Evolutionary conservation across 2,888 invertebrate genomes (phyloP), one percentile per base, ranked within the genome.

Genomic region (Agrypnus murinus): DNA sequence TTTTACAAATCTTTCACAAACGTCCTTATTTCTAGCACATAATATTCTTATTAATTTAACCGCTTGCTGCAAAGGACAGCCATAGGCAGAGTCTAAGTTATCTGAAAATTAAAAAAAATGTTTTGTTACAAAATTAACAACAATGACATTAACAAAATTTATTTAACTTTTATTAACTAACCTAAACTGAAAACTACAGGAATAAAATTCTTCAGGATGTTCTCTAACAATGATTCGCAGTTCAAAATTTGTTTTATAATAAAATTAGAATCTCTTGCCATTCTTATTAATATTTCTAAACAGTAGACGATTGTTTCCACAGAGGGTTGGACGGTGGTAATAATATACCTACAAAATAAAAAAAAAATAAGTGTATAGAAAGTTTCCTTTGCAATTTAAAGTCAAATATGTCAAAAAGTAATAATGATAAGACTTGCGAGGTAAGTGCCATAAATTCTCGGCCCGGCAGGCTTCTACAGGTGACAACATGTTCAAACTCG

Each of bases 241-340:
- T 89, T 86, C 10, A 90, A 86, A 65, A 96, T 89, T 81, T 87
- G 89, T 40, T 88, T 84, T 0, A 93, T 90, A 62, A 90, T 88
- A 74, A 91, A 89, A 43, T 89, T 85, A 7, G 95, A 95, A 83
- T 96, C 94, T 80, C 96, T 90, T 0, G 91, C 90, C 40, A 97
- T 84, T 74, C 96, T 90, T 59, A 90, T 93, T 53, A 98, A 86
- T 74, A 97, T 91, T 84, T 95, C 93, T 57, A 97, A 81, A 59
- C 92, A 91, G 74, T 92, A 92, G 12, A 91, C 89, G 0, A 95
- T 90, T 69, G 92, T 92, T 78, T 91, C 90, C 34, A 92, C 90
- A 69, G 91, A 88, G 0, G 95, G 95, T 78, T 88, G 89, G 15
- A 94, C 85, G 46, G 87, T 88, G 69, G 90, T 91, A 69, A 97